Percentiles rank a stretch among this genome's conserved stretches.
phyloP scores from a whole-genome alignment of 2,888 invertebrate genomes.

The Crematogaster levior region DNA sequence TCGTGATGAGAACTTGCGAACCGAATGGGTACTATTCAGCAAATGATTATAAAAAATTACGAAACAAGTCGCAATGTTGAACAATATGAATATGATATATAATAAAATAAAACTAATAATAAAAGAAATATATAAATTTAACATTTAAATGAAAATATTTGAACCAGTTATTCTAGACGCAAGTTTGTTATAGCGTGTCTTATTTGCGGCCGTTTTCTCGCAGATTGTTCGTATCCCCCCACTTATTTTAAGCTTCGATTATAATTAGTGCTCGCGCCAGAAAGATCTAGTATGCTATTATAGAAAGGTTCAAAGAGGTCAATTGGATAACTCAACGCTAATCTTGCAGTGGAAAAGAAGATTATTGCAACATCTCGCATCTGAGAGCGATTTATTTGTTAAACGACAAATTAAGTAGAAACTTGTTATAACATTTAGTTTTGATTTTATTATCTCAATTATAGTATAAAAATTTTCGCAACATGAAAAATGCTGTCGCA shows the following conservation, averaged over 20 bases:
- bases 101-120: neutral
- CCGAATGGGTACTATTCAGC: neutral
- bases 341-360: slow-evolving; percentile 70
- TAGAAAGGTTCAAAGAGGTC: slow-evolving; percentile 67
- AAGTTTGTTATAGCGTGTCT: neutral
- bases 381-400: slow-evolving; percentile 51
- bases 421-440: slow-evolving; percentile 33
- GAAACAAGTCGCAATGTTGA: neutral
- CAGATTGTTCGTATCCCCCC: neutral
- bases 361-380: slow-evolving; percentile 66
- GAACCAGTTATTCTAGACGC: neutral
- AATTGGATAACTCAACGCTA: slow-evolving; percentile 67
- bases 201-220: neutral
- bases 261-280: slow-evolving; percentile 1
- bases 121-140: neutral
- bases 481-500: neutral
- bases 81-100: neutral
- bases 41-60: neutral
- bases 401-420: slow-evolving; percentile 60
- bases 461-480: slow-evolving; percentile 6
- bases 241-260: slow-evolving; percentile 1
- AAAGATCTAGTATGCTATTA: slow-evolving; percentile 8
- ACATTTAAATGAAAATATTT: neutral
- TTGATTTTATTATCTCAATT: slow-evolving; percentile 55
- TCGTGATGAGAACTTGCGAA: slow-evolving; percentile 50